These are phyloP conservation scores for Drosophila sordidapex DNA, from an alignment of 2,888 invertebrate genomes.

Conservation along the genomic window DNA sequence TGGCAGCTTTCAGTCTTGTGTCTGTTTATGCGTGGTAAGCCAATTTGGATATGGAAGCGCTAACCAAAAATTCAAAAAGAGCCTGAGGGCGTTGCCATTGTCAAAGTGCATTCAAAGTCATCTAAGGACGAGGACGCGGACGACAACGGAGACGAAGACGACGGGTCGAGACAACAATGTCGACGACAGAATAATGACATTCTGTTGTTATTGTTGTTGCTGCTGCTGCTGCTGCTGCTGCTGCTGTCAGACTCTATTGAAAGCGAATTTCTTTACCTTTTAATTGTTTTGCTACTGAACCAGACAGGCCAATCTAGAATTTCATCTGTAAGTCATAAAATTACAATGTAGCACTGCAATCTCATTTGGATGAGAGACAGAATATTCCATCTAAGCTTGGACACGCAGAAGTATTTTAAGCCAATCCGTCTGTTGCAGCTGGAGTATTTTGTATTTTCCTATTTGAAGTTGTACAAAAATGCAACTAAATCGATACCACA, in stretches of 20 bases:
- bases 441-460: neutral
- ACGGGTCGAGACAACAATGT: constrained; percentile 33
- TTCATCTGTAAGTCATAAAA: constrained; percentile 21
- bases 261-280: constrained; percentile 62
- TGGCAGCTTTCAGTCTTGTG: constrained; percentile 25
- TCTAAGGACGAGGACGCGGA: constrained; percentile 12
- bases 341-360: constrained; percentile 16
- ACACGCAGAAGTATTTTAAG: constrained; percentile 17
- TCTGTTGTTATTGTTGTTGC: constrained; percentile 25
- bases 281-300: constrained; percentile 55
- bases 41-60: constrained; percentile 73
- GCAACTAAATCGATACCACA: constrained; percentile 32
- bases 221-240: constrained; percentile 20
- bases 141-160: neutral
- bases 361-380: constrained; percentile 18
- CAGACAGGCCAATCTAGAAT: constrained; percentile 33
- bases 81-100: constrained; percentile 67
- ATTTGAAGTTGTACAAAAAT: constrained; percentile 21
- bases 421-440: constrained; percentile 1
- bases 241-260: constrained; percentile 43
- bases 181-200: constrained; percentile 69
- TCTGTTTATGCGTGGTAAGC: constrained; percentile 79
- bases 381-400: constrained; percentile 12
- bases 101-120: constrained; percentile 68
- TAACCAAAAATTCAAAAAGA: constrained; percentile 60